These are phyloP conservation scores for Microtus oregoni DNA, from an alignment of 2,113 vertebrate species.

Conservation along the genomic window DNA sequence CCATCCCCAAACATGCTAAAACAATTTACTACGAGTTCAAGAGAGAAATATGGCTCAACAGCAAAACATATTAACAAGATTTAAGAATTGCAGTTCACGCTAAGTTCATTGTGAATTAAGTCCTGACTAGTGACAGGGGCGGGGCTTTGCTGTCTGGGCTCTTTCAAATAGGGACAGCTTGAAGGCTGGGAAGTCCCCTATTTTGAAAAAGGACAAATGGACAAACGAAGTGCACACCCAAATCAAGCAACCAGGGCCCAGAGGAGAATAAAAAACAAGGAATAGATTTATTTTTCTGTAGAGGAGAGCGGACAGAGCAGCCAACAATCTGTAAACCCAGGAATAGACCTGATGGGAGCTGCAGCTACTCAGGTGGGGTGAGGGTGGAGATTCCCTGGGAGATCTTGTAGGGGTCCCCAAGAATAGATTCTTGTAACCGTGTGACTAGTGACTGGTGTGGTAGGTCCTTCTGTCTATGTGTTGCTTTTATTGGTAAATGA, in stretches of 20 bases:
- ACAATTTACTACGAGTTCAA: conserved; percentile 51
- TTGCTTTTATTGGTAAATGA: too few species aligned
- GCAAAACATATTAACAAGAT: conserved; percentile 58
- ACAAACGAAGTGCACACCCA: background rate
- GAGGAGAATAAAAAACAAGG: background rate
- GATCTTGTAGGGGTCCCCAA: background rate
- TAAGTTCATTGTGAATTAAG: conserved; percentile 48
- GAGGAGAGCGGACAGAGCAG: rapidly evolving
- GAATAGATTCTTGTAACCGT: background rate
- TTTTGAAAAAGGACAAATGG: conserved; percentile 3
- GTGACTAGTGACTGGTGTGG: too few species aligned
- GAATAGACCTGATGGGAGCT: background rate
- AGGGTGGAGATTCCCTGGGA: background rate
- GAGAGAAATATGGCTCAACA: conserved; percentile 53
- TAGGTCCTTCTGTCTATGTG: too few species aligned
- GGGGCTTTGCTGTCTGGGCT: background rate
- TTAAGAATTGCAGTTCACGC: conserved; percentile 62
- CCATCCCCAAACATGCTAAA: background rate
- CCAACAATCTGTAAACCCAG: background rate
- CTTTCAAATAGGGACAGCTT: background rate
- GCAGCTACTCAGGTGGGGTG: background rate
- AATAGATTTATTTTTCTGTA: background rate
- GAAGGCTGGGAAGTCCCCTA: background rate
- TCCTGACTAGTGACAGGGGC: too few species aligned
- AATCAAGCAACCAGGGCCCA: background rate